Conservation (phyloP, 2,888 invertebrate species). For the Chalcis sispes region DNA sequence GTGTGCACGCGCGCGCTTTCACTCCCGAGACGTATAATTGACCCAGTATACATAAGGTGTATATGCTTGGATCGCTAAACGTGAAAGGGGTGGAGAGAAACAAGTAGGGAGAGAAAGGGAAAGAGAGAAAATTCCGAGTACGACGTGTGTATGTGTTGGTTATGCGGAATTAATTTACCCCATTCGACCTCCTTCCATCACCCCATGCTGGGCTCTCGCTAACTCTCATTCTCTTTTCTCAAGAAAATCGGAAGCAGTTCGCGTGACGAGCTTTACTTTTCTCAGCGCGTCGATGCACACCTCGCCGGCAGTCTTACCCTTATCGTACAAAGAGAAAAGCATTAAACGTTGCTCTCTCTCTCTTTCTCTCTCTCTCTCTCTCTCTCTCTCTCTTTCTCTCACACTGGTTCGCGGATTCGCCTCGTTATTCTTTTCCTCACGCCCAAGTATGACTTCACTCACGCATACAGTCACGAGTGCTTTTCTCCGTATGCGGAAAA, state of each 20-base stretch:
- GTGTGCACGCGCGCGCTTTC: background rate
- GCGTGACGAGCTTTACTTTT: conserved; percentile 51
- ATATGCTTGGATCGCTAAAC: background rate
- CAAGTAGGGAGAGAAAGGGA: background rate
- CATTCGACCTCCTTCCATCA: too few species aligned
- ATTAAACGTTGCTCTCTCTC: too few species aligned
- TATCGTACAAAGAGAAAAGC: too few species aligned
- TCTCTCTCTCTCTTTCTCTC: background rate
- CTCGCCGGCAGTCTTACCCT: background rate
- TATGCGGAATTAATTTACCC: conserved; percentile 48
- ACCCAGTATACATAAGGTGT: background rate
- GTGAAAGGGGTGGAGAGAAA: conserved; percentile 33
- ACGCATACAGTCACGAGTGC: background rate
- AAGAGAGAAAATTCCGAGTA: background rate
- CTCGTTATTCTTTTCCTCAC: background rate
- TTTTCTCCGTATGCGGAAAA: conserved; percentile 13
- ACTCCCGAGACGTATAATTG: conserved; percentile 32
- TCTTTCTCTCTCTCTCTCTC: background rate
- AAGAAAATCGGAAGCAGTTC: conserved; percentile 38
- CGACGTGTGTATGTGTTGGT: background rate
- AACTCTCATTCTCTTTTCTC: too few species aligned
- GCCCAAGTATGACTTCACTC: background rate
- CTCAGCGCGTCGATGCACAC: background rate
- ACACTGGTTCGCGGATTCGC: background rate
- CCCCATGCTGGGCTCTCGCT: too few species aligned